phyloP scores from a whole-genome alignment of 2,888 invertebrate genomes.

The Oegoconia quadripuncta region DNA sequence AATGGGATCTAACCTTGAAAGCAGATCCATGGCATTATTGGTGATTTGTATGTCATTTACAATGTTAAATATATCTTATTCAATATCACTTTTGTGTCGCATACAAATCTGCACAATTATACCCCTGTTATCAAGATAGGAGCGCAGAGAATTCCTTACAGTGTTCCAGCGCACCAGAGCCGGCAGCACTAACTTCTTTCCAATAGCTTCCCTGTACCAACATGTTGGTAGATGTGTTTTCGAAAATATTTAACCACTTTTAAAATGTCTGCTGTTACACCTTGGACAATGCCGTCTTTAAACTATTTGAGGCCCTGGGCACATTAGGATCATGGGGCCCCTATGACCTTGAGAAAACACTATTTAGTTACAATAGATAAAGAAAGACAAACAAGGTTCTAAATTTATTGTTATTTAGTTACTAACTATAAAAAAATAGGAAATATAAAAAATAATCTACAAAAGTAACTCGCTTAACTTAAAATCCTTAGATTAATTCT shows the following conservation, averaged over 20 bases:
- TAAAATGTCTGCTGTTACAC: conserved; percentile 12
- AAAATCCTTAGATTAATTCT: conserved; percentile 1
- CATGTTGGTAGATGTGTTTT: conserved; percentile 21
- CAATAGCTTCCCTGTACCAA: conserved; percentile 16
- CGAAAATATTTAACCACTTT: conserved; percentile 22
- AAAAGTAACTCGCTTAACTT: not conserved
- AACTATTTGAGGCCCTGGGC: not conserved
- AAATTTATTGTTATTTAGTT: too few species aligned
- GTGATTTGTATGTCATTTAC: conserved; percentile 13
- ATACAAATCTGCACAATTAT: conserved; percentile 17
- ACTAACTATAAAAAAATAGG: too few species aligned
- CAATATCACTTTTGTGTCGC: conserved; percentile 14
- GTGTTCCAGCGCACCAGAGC: conserved; percentile 20
- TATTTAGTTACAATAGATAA: too few species aligned
- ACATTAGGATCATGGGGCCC: too few species aligned
- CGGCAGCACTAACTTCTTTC: conserved; percentile 19
- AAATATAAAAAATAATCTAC: too few species aligned
- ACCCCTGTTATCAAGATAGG: conserved; percentile 16
- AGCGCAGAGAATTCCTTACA: conserved; percentile 12
- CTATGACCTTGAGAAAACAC: too few species aligned
- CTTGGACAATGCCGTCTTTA: conserved; percentile 11
- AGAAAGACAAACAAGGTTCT: too few species aligned
- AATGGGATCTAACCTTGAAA: conserved; percentile 15
- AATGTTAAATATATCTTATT: conserved; percentile 15
- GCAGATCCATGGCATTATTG: conserved; percentile 13